phyloP scores from a whole-genome alignment of 2,113 vertebrate genomes.

The Sinocyclocheilus grahami region DNA sequence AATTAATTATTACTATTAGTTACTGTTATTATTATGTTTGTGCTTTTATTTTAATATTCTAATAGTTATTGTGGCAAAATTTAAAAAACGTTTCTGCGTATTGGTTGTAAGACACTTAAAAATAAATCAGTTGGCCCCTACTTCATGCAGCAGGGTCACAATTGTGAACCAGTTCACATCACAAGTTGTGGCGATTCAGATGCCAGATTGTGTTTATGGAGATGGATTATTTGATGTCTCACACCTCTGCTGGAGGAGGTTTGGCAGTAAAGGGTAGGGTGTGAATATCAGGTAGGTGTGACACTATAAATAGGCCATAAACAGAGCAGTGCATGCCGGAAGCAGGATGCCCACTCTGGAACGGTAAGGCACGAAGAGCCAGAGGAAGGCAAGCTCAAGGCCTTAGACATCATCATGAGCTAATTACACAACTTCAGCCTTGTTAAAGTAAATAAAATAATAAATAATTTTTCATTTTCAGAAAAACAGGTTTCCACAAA shows the following conservation, averaged over 20 bases:
- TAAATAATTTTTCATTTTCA: background rate
- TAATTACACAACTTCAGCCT: background rate
- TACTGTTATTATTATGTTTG: background rate
- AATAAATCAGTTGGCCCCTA: background rate
- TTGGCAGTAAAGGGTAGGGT: constrained; percentile 21
- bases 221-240: background rate
- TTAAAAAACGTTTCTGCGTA: background rate
- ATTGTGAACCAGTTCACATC: background rate
- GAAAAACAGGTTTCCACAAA: background rate
- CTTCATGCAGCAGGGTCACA: background rate
- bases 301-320: constrained; percentile 68
- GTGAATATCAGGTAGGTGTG: constrained; percentile 59
- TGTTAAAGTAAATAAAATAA: background rate
- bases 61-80: background rate
- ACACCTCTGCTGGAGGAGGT: constrained; percentile 37
- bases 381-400: background rate
- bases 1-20: background rate
- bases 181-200: background rate
- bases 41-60: background rate
- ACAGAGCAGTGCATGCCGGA: constrained; percentile 49
- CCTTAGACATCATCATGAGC: background rate
- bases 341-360: constrained; percentile 42
- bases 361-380: constrained; percentile 33
- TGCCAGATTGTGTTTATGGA: background rate
- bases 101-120: background rate